Conservation (phyloP, 2,113 vertebrate genomes). For the Philantomba maxwellii region DNA sequence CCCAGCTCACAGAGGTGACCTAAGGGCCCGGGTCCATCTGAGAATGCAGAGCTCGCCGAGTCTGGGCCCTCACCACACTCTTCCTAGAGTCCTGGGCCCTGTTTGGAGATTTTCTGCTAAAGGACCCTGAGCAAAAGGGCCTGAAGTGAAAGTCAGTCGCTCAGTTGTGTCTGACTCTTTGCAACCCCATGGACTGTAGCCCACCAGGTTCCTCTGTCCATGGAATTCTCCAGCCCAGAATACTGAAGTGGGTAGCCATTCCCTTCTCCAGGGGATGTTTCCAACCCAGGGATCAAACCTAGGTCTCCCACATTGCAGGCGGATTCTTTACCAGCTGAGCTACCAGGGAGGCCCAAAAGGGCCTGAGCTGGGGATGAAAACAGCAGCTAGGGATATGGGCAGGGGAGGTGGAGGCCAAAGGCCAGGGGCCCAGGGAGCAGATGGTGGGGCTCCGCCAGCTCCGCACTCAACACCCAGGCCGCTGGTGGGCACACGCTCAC, state of each 20-base stretch:
- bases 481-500: background rate
- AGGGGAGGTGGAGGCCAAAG: background rate
- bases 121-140: background rate
- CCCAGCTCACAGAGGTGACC: accelerated
- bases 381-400: background rate
- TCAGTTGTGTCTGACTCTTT: background rate
- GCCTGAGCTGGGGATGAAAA: background rate
- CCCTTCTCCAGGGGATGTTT: background rate
- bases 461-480: too few species aligned
- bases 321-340: background rate
- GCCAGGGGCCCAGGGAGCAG: background rate
- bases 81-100: background rate
- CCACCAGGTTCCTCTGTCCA: background rate
- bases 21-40: background rate
- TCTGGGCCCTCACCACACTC: background rate
- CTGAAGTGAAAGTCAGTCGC: background rate
- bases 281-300: background rate
- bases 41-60: background rate
- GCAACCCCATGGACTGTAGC: background rate
- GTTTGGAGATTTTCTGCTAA: background rate
- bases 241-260: background rate
- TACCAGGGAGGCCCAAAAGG: background rate
- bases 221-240: background rate
- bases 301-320: background rate
- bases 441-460: background rate